Evolutionary conservation across 64 coral and sea anemone genomes (phyloP).

Genomic region (Hydrozoanthus tunicans): DNA sequence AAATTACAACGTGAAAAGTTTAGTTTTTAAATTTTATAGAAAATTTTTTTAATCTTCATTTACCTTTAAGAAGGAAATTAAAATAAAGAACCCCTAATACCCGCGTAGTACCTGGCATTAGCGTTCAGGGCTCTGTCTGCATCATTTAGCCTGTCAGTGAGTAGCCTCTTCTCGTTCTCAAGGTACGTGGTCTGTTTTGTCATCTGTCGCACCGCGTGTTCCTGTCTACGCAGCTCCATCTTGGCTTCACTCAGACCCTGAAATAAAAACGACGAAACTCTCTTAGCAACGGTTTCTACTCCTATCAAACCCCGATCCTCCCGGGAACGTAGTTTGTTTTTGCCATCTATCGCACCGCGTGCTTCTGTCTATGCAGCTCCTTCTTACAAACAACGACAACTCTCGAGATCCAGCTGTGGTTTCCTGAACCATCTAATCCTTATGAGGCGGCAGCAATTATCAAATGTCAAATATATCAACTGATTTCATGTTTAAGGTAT

Average conservation of each 20-base stretch:
- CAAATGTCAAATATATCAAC: too few relatives aligned
- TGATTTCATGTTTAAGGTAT: too few relatives aligned
- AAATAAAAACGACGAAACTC: background rate
- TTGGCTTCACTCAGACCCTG: slow-evolving; percentile 96
- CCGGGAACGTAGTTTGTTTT: slow-evolving; percentile 78
- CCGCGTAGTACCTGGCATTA: slow-evolving; percentile 69
- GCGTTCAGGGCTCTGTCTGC: slow-evolving; percentile 88
- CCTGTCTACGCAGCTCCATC: slow-evolving; percentile 89
- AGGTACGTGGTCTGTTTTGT: slow-evolving; percentile 78
- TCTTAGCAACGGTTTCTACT: background rate
- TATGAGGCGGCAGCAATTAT: too few relatives aligned
- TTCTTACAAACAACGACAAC: slow-evolving; percentile 48
- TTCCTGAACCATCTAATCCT: too few relatives aligned
- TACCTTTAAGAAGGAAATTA: background rate
- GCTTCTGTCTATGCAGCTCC: slow-evolving; percentile 86
- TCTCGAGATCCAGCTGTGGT: too few relatives aligned
- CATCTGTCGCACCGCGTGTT: slow-evolving; percentile 86
- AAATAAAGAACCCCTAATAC: too few relatives aligned
- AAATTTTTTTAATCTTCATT: background rate
- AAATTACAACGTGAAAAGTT: too few relatives aligned
- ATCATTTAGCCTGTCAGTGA: slow-evolving; percentile 70
- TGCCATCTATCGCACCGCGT: slow-evolving; percentile 78
- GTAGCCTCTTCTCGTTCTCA: slow-evolving; percentile 84
- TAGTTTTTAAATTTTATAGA: too few relatives aligned
- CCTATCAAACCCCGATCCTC: background rate